Evolutionary conservation across 2,113 vertebrate genomes (phyloP).

Genomic region (Helogale parvula): DNA sequence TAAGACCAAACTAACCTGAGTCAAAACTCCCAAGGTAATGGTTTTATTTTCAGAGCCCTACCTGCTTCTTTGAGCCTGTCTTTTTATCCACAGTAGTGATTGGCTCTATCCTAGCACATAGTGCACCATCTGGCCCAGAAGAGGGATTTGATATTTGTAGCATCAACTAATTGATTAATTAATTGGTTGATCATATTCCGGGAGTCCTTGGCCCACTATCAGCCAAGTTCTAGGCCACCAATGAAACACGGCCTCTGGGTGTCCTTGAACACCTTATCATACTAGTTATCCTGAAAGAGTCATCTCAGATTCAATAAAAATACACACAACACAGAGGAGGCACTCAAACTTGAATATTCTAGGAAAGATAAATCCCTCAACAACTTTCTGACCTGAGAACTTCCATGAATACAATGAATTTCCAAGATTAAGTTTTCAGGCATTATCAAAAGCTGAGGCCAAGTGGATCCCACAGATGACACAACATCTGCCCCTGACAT

Average conservation of each 20-base stretch:
- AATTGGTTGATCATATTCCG: background rate
- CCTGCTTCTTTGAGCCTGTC: background rate
- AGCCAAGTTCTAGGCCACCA: background rate
- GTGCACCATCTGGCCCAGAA: background rate
- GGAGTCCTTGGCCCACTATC: background rate
- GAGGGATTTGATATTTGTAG: background rate
- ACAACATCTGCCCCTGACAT: background rate
- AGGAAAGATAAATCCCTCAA: constrained; percentile 8
- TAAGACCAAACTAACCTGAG: background rate
- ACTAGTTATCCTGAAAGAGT: background rate
- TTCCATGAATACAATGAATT: background rate
- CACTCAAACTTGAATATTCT: constrained; percentile 44
- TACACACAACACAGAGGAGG: background rate
- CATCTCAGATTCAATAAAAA: constrained; percentile 13
- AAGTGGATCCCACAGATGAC: background rate
- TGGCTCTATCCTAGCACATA: background rate
- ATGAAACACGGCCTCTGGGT: background rate
- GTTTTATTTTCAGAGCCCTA: background rate
- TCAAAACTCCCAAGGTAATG: constrained; percentile 9
- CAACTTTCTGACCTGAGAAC: background rate
- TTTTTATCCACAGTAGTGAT: background rate
- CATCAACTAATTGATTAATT: constrained; percentile 5
- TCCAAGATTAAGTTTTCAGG: constrained; percentile 3
- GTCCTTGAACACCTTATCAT: background rate
- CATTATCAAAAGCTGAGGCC: background rate